phyloP scores from a whole-genome alignment of 2,888 invertebrate species.

The Amphipoea oculea region DNA sequence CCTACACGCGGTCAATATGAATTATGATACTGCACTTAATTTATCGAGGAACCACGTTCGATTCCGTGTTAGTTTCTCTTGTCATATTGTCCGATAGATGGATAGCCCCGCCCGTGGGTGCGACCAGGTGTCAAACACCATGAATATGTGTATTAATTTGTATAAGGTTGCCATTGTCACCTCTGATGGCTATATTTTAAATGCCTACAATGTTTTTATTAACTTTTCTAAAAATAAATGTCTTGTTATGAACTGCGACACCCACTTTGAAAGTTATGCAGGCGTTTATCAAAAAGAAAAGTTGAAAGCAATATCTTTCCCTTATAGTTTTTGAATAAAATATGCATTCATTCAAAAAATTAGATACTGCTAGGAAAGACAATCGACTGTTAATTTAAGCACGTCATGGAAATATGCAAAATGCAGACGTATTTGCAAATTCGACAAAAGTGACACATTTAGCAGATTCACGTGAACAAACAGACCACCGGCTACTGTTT shows the following conservation, averaged over 20 bases:
- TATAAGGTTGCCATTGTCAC: conserved; percentile 45
- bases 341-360: not conserved
- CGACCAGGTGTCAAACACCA: conserved; percentile 53
- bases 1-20: conserved; percentile 69
- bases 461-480: conserved; percentile 33
- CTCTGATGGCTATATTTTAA: conserved; percentile 47
- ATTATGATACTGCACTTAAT: conserved; percentile 81
- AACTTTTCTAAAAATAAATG: conserved; percentile 28
- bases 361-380: not conserved
- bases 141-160: conserved; percentile 63
- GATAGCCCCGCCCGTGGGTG: conserved; percentile 65
- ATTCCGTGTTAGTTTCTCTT: conserved; percentile 82
- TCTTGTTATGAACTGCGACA: conserved; percentile 1
- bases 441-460: conserved; percentile 26
- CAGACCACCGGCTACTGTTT: conserved; percentile 27
- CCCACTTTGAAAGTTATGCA: conserved; percentile 10
- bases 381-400: not conserved
- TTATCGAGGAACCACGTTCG: conserved; percentile 77
- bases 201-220: conserved; percentile 16
- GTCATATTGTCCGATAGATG: conserved; percentile 74
- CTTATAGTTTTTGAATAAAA: not conserved
- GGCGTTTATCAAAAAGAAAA: conserved; percentile 18
- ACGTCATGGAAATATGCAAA: conserved; percentile 18
- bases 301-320: not conserved
- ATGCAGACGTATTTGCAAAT: conserved; percentile 16